Evolutionary conservation across 2,797 vertebrate genomes (phyloP), one percentile per base, ranked within the genome.

Genomic region (Bothrops alternatus): DNA sequence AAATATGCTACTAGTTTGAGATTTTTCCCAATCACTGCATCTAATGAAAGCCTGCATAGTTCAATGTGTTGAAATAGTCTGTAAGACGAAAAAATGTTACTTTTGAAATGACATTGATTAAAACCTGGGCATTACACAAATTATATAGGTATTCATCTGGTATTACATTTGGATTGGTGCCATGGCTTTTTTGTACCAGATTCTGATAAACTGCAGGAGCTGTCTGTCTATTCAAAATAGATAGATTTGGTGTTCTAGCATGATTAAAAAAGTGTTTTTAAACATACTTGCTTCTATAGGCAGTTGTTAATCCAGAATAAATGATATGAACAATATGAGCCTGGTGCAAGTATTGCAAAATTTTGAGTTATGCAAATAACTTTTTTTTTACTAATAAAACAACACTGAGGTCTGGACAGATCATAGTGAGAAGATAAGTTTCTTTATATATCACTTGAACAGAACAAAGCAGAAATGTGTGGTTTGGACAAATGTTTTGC

Each of bases 1-100:
- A 95, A 91, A 94, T 92, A 82, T 93, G 94, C 93, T 96, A 95
- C 96, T 96, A 95, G 94, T 95, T 95, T 95, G 95, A 90, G 89
- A 37, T 93, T 95, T 87, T 91, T 3, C 42, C 25, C 78, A 23
- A 6, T 87, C 92, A 12, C 28, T 60, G 53, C 53, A 18, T 90
- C 94, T 96, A 96, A 94, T 95, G 95, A 94, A 86, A 94, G 93
- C 93, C 95, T 95, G 95, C 93, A 95, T 73, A 88, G 90, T 2
- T 93, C 60, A 88, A 65, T 95, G 11, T 56, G 28, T 94, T 92
- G 82, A 95, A 95, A 94, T 90, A 93, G 91, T 90, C 25, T 94
- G 95, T 93, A 91, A 92, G 88, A 93, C 90, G 58, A n/a, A 92
- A 95, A 95, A 78, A 94, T 94, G 88, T 92, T 90, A 73, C 65